Conservation (phyloP, 2,888 invertebrate species). For the Torymus aiolomorphi region DNA sequence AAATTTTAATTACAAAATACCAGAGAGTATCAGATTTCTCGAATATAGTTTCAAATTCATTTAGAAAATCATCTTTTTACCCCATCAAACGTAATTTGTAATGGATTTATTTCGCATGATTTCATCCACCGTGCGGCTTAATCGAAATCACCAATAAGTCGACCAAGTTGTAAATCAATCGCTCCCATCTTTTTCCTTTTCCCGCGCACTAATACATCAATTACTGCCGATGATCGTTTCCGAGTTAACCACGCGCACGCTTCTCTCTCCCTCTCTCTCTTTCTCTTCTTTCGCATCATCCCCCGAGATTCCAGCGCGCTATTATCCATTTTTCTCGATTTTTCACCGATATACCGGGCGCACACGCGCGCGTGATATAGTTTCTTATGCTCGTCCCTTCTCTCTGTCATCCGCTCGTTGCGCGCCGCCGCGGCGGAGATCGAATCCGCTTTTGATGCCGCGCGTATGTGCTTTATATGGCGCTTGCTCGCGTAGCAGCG, state of each 20-base stretch:
- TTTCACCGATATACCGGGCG: conserved; percentile 7
- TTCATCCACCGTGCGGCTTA: not conserved
- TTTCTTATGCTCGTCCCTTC: conserved; percentile 14
- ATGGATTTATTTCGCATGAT: too few species aligned
- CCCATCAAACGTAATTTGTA: too few species aligned
- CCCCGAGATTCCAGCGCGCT: not conserved
- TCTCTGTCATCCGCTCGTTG: not conserved
- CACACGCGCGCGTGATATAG: not conserved
- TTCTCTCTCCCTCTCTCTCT: conserved; percentile 2
- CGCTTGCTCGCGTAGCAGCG: conserved; percentile 12
- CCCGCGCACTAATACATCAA: conserved; percentile 29
- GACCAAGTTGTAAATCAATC: conserved; percentile 23
- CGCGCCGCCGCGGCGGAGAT: not conserved
- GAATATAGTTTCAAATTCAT: too few species aligned
- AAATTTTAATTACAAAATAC: too few species aligned
- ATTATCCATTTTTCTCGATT: conserved; percentile 25
- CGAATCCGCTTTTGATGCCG: conserved; percentile 1
- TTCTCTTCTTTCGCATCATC: too few species aligned
- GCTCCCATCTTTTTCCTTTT: not conserved
- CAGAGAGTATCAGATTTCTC: too few species aligned
- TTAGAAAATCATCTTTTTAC: too few species aligned
- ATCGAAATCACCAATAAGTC: conserved; percentile 20
- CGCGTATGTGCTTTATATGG: conserved; percentile 25
- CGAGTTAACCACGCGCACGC: not conserved
- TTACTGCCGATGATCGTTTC: conserved; percentile 15